Conservation (phyloP, 2,888 invertebrate species). For the Teleogryllus oceanicus region DNA sequence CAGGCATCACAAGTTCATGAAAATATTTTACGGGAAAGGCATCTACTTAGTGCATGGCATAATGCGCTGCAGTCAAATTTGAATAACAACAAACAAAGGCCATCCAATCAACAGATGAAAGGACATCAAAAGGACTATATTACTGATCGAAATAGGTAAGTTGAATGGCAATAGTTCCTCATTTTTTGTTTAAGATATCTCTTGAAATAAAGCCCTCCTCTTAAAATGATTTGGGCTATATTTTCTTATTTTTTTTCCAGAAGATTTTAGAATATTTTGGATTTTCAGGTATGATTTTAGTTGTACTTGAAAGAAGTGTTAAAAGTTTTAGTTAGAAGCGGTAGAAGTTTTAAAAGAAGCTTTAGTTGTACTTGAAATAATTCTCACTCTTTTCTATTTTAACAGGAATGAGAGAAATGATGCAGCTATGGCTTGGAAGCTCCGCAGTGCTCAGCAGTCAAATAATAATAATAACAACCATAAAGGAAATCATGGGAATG, state of each 20-base stretch:
- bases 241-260: conserved; percentile 12
- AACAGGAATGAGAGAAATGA: conserved; percentile 8
- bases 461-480: conserved; percentile 33
- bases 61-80: conserved; percentile 43
- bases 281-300: not conserved
- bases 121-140: not conserved
- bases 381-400: not conserved
- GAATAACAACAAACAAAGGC: conserved; percentile 27
- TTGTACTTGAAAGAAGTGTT: too few relatives aligned
- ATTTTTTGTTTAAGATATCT: not conserved
- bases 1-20: conserved; percentile 43
- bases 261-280: conserved; percentile 3
- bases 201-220: not conserved
- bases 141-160: not conserved
- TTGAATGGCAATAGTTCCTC: too few relatives aligned
- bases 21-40: conserved; percentile 42
- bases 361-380: too few relatives aligned
- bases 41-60: conserved; percentile 48
- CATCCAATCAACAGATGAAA: not conserved
- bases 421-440: conserved; percentile 18
- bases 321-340: too few relatives aligned
- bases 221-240: not conserved
- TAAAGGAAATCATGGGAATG: conserved; percentile 40
- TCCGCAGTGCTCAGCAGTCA: not conserved
- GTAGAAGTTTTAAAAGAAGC: too few relatives aligned